Evolutionary conservation across 2,888 invertebrate species (phyloP).

Genomic region (Mesorhabditis belari): DNA sequence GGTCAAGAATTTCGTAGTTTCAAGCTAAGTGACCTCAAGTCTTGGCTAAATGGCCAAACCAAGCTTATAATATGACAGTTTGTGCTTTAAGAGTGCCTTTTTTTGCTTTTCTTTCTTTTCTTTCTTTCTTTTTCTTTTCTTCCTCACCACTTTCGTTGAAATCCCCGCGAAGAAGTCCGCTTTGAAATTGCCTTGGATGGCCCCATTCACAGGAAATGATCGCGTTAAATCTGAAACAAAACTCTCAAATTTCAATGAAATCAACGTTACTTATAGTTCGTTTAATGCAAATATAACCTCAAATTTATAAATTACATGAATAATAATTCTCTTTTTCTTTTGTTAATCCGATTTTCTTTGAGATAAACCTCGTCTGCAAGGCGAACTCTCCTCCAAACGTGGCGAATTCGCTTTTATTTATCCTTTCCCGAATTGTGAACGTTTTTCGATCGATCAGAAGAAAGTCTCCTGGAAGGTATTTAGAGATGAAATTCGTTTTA

Average conservation of each 20-base stretch:
- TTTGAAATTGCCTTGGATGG: slow-evolving; percentile 62
- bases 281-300: too few species aligned
- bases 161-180: slow-evolving; percentile 14
- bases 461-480: slow-evolving; percentile 65
- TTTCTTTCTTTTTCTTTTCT: neutral
- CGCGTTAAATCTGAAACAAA: slow-evolving; percentile 78
- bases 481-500: too few species aligned
- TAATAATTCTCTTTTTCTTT: too few species aligned
- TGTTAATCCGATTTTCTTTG: neutral
- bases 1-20: too few species aligned
- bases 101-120: too few species aligned
- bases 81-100: too few species aligned
- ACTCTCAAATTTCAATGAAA: too few species aligned
- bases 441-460: slow-evolving; percentile 75
- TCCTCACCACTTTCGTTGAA: slow-evolving; percentile 14
- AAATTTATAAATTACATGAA: too few species aligned
- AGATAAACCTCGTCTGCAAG: slow-evolving; percentile 3
- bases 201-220: slow-evolving; percentile 92
- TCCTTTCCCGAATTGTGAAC: slow-evolving; percentile 47
- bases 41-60: too few species aligned
- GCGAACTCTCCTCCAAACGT: slow-evolving; percentile 35
- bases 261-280: too few species aligned
- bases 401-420: slow-evolving; percentile 12
- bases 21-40: too few species aligned
- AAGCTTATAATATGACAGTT: too few species aligned